phyloP scores from a whole-genome alignment of 2,797 vertebrate genomes.

The Parambassis ranga region DNA sequence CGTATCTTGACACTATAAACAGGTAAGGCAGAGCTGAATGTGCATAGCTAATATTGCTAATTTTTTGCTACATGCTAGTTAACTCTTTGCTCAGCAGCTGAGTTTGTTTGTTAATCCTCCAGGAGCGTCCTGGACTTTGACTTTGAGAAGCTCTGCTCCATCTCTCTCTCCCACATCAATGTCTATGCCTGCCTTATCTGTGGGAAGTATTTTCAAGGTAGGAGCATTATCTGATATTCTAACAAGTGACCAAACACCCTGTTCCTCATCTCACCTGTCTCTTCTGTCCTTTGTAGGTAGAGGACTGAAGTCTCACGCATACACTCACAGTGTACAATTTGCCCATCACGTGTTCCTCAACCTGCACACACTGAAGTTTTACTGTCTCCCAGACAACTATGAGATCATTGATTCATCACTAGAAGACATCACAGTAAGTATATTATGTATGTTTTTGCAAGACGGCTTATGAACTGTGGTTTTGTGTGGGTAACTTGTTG shows the following conservation, averaged over 20 bases:
- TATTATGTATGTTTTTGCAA: too few relatives aligned
- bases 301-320: slow-evolving; percentile 94
- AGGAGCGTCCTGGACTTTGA: slow-evolving; percentile 98
- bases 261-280: neutral
- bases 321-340: slow-evolving; percentile 96
- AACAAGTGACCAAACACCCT: neutral
- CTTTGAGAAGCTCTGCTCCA: slow-evolving; percentile 97
- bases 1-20: slow-evolving; percentile 96
- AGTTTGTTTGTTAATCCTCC: neutral
- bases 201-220: slow-evolving; percentile 97
- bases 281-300: slow-evolving; percentile 78
- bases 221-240: neutral
- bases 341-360: slow-evolving; percentile 97
- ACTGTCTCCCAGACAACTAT: slow-evolving; percentile 97
- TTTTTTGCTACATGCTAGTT: slow-evolving; percentile 12
- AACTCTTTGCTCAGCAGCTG: neutral
- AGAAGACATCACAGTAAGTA: slow-evolving; percentile 93
- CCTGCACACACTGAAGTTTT: slow-evolving; percentile 96
- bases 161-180: slow-evolving; percentile 96
- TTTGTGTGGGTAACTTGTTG: neutral
- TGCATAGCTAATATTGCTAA: neutral
- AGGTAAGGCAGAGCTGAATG: slow-evolving; percentile 72
- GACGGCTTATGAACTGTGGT: too few relatives aligned
- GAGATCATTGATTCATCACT: slow-evolving; percentile 97
- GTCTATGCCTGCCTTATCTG: slow-evolving; percentile 96